A percentile compares a stretch with the other conserved stretches of the same genome.
phyloP scores from a whole-genome alignment of 64 coral and sea anemone species.

The Porites australiensis region DNA sequence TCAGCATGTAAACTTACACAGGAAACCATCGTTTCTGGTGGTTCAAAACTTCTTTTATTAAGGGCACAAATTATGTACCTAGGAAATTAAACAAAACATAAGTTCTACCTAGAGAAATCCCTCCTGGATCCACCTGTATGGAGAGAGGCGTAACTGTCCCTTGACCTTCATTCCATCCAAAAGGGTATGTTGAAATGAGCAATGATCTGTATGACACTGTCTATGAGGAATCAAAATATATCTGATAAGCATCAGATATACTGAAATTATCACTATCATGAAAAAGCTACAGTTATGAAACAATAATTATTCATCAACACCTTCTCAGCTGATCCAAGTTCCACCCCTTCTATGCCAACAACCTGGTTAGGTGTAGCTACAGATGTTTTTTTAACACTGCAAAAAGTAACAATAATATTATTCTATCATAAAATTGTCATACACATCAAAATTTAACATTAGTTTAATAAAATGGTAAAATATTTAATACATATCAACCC shows the following conservation, averaged over 20 bases:
- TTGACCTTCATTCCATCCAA: not conserved
- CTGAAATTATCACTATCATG: not conserved
- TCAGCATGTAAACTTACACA: too few species aligned
- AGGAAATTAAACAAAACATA: not conserved
- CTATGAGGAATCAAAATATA: slow-evolving; percentile 43
- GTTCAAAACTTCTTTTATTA: too few species aligned
- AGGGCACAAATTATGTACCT: too few species aligned
- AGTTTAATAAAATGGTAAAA: too few species aligned
- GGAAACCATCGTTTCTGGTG: too few species aligned
- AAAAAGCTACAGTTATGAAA: not conserved
- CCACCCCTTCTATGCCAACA: slow-evolving; percentile 86
- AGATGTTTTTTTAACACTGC: slow-evolving; percentile 39
- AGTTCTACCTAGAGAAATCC: not conserved
- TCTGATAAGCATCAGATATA: not conserved
- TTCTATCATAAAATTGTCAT: not conserved
- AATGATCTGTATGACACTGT: slow-evolving; percentile 93
- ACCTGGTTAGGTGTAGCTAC: slow-evolving; percentile 16
- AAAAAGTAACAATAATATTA: not conserved
- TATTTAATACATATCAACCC: too few species aligned
- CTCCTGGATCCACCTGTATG: slow-evolving; percentile 4
- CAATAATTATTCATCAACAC: slow-evolving; percentile 32
- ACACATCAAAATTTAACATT: not conserved
- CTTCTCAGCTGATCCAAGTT: slow-evolving; percentile 83
- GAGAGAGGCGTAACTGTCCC: not conserved
- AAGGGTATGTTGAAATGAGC: slow-evolving; percentile 70